Evolutionary conservation across 2,797 vertebrate species (phyloP).

Genomic region (Mionectes olivaceus): DNA sequence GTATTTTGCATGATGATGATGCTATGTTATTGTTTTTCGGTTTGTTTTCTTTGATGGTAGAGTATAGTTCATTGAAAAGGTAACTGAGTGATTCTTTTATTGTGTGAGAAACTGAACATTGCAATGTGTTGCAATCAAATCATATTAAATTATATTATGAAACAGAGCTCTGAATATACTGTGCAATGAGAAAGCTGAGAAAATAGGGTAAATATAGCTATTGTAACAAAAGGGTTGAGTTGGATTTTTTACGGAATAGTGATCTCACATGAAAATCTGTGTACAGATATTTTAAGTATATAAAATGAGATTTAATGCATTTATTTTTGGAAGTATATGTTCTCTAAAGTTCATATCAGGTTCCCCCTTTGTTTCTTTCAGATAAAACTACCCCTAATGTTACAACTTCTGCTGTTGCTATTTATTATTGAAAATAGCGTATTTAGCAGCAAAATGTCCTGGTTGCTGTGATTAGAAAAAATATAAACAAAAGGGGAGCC

Average conservation of each 20-base stretch:
- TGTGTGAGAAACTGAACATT: conserved; percentile 79
- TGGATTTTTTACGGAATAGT: conserved; percentile 73
- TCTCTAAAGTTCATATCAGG: conserved; percentile 67
- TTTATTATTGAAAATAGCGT: conserved; percentile 46
- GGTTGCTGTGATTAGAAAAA: conserved; percentile 43
- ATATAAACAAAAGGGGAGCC: conserved; percentile 78
- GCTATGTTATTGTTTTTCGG: conserved; percentile 74
- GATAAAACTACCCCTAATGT: background rate
- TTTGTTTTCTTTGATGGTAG: conserved; percentile 79
- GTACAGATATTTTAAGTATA: conserved; percentile 81
- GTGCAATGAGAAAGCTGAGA: conserved; percentile 76
- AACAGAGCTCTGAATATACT: conserved; percentile 83
- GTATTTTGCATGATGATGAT: conserved; percentile 85
- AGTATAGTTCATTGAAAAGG: conserved; percentile 78
- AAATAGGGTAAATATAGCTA: conserved; percentile 59
- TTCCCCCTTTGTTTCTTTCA: conserved; percentile 70
- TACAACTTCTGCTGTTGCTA: background rate
- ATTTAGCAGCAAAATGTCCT: conserved; percentile 41
- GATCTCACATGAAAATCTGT: conserved; percentile 73
- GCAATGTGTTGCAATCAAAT: conserved; percentile 77
- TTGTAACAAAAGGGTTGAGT: conserved; percentile 28
- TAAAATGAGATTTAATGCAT: conserved; percentile 78
- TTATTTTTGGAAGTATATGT: conserved; percentile 80
- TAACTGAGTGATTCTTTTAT: conserved; percentile 78
- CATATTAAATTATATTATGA: conserved; percentile 74